Evolutionary conservation across 1,140 invertebrate genomes (phyloP), one percentile per base, ranked within the genome.

Genomic region (Drosophila tsacasi): DNA sequence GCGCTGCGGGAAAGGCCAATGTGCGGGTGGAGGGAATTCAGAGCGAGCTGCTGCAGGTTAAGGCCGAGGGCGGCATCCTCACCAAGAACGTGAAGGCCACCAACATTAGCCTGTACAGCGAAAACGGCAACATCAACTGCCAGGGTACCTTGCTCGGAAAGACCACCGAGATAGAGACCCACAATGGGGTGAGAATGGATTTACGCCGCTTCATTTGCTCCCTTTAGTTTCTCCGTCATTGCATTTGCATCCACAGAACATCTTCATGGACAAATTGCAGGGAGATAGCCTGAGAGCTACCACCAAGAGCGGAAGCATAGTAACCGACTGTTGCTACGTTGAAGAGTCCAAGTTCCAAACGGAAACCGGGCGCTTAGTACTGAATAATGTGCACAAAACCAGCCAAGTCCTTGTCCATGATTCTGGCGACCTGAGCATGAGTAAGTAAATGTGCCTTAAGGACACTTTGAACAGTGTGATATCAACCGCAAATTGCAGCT

Each of bases 381-480:
- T 93, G 0, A 92, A 92, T 39, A 93, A 93, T 62, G 81, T 93
- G 0, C 92, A 93, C 61, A 93, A 93, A 44, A 68, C 44, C 12
- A 80, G 86, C 19, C 67, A 91, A 62, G 78, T 93, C 6, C 60
- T 71, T 39, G 80, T 93, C 1, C 77, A 90, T n/a, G 46, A 91
- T 17, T 50, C 76, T 2, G 91, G 78, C 5, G 80, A 85, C 2
- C 55, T 93, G 0, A 83, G 81, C 25, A 93, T 93, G 92, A 93
- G 92, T 93, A 32, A 69, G 87, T 76, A 30, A 12, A 27, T 17
- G 2, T 17, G 2, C 8, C 1, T 9, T 0, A 23, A 46, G 3
- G 37, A 1, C 5, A 10, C 13, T 9, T 5, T 3, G 4, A 58
- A 8, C 8, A 37, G 12, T 40, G 17, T 27, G 10, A 27, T 32